These are phyloP conservation scores for Morpho helenor DNA, from an alignment of 2,888 invertebrate genomes.

Conservation along the genomic window DNA sequence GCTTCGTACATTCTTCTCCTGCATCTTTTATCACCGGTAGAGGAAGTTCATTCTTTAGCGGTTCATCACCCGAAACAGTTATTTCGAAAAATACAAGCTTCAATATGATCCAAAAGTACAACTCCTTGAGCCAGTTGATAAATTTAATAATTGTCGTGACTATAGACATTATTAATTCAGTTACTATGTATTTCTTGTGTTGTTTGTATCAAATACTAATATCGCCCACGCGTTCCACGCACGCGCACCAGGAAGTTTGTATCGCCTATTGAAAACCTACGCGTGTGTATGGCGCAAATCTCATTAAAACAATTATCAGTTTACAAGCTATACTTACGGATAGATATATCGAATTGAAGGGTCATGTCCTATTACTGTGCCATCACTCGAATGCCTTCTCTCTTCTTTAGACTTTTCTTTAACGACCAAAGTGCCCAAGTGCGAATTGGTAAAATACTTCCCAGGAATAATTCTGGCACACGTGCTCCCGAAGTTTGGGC, in stretches of 20 bases:
- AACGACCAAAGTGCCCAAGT: too few species aligned
- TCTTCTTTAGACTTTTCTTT: too few species aligned
- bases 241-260: constrained; percentile 28
- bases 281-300: constrained; percentile 24
- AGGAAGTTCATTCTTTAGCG: constrained; percentile 1
- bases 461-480: too few species aligned
- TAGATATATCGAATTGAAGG: not conserved
- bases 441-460: too few species aligned
- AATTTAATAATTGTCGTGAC: constrained; percentile 8
- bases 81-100: constrained; percentile 11
- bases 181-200: constrained; percentile 11
- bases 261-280: constrained; percentile 28
- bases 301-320: constrained; percentile 30
- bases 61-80: constrained; percentile 7
- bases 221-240: constrained; percentile 27
- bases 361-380: not conserved
- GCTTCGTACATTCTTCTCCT: not conserved
- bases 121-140: constrained; percentile 16
- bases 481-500: too few species aligned
- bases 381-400: too few species aligned
- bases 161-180: constrained; percentile 16
- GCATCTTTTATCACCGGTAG: constrained; percentile 9
- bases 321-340: constrained; percentile 13
- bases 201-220: constrained; percentile 14
- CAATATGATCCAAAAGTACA: constrained; percentile 13